Conservation (phyloP, 2,113 vertebrate species). For the Labeo rohita region DNA sequence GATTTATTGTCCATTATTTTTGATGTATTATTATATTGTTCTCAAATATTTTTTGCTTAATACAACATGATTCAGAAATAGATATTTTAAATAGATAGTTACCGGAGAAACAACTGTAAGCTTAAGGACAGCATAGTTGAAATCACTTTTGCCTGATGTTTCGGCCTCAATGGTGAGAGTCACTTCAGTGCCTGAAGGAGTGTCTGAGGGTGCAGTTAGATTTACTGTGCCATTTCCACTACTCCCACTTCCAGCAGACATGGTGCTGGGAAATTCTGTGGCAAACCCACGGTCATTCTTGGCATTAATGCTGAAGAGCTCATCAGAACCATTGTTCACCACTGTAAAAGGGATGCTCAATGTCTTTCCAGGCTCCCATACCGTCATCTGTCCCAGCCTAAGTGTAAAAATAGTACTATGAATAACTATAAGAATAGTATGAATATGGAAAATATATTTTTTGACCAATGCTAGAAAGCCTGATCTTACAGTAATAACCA, state of each 20-base stretch:
- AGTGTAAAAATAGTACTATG: not conserved
- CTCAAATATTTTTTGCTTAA: too few species aligned
- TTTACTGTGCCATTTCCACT: conserved; percentile 58
- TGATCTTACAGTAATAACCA: conserved; percentile 66
- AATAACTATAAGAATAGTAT: not conserved
- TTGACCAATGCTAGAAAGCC: not conserved
- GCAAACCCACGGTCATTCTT: conserved; percentile 66
- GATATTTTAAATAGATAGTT: not conserved
- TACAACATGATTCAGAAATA: not conserved
- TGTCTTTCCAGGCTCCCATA: conserved; percentile 64
- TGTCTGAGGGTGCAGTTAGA: conserved; percentile 53
- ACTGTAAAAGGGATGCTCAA: conserved; percentile 66
- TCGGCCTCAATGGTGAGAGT: conserved; percentile 70
- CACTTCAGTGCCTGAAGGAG: conserved; percentile 68
- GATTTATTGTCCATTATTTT: too few species aligned
- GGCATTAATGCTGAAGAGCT: conserved; percentile 58
- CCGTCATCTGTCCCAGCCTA: conserved; percentile 58
- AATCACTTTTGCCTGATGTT: conserved; percentile 54
- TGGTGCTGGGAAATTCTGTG: not conserved
- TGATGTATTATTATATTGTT: too few species aligned
- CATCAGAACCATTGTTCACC: conserved; percentile 6
- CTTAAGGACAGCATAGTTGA: conserved; percentile 70
- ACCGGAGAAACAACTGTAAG: conserved; percentile 70
- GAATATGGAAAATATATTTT: too few species aligned
- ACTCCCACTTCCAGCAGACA: conserved; percentile 47